These are phyloP conservation scores for Catostomus latipinnis DNA, from an alignment of 2,797 vertebrate species.

Conservation along the genomic window DNA sequence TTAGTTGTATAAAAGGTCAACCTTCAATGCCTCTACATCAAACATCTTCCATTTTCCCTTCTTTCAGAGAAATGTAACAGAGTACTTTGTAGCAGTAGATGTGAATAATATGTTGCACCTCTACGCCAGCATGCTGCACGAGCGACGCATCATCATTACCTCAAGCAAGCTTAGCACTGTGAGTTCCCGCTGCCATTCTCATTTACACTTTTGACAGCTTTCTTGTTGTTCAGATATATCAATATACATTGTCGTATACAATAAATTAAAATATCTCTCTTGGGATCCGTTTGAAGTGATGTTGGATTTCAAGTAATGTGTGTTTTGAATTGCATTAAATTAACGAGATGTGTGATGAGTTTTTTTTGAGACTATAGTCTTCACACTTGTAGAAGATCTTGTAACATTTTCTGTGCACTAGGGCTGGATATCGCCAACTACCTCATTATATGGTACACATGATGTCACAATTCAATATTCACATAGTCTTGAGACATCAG, in stretches of 20 bases:
- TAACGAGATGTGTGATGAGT: no score
- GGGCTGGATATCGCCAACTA: no score
- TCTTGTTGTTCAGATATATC: slow-evolving; percentile 4
- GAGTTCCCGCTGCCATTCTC: slow-evolving; percentile 75
- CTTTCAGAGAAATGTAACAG: slow-evolving; percentile 94
- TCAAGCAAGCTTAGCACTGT: slow-evolving; percentile 99
- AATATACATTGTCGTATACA: neutral
- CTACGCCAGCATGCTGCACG: slow-evolving; percentile 96
- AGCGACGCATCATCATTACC: slow-evolving; percentile 95
- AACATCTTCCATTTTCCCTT: slow-evolving; percentile 35
- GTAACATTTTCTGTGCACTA: no score
- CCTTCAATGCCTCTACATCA: neutral
- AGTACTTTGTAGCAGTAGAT: slow-evolving; percentile 99
- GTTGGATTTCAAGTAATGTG: neutral
- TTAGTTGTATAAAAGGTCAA: neutral
- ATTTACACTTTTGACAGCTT: slow-evolving; percentile 44
- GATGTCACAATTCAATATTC: neutral
- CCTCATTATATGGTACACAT: no score
- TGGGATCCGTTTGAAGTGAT: neutral
- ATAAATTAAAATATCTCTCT: slow-evolving; percentile 9
- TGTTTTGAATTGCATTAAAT: neutral
- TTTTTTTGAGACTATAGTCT: no score
- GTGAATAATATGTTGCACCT: slow-evolving; percentile 97
- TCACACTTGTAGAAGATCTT: no score
- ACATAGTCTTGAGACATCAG: neutral